Base-by-base conservation (phyloP, 2,113 vertebrate species). In the Spea bombifrons region DNA sequence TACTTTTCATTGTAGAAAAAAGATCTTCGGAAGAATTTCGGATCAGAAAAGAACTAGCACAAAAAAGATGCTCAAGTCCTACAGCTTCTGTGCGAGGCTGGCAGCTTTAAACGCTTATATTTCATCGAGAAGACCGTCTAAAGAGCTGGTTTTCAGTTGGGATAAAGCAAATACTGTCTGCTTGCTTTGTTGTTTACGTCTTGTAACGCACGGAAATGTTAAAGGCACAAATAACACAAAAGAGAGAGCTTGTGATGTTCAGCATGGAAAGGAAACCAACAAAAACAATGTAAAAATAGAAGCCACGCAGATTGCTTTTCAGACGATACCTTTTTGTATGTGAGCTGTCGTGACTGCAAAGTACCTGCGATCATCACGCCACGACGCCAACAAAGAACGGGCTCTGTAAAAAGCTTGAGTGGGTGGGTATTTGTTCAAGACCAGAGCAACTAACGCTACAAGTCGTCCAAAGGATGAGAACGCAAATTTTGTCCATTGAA, bases 151-250 rank as follows among this genome's bases (percentile, higher is more conserved):
- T 57, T 8, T 57, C 7, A 57, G 9, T 13, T 13, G 10, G 10
- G 55, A 59, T 59, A 9, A 59, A 59, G 55, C 55, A 13, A 8
- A 59, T 13, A 4, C 9, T 13, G 49, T 61, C 66, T 55, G 10
- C 75, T 61, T 76, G 50, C 75, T 76, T 50, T 59, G 45, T 57
- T 76, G 75, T 76, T 76, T 76, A 69, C 57, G 3, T 76, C 30
- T 76, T 43, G 45, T 66, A 47, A 70, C 4, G 44, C 66, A 61
- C 75, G 66, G 66, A 76, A 76, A 76, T 71, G 66, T 78, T 43
- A 78, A 70, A 65, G 68, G 76, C 64, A 71, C 68, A 53, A 71
- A 72, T 65, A 15, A 52, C 64, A 71, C 49, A 65, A 78, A 78
- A 49, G 8, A 46, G 76, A 59, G 65, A 71, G 68, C 13, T 5